A percentile compares a stretch with the other conserved stretches of the same genome.
phyloP scores from a whole-genome alignment of 2,888 invertebrate genomes.

The Stenurella melanura region DNA sequence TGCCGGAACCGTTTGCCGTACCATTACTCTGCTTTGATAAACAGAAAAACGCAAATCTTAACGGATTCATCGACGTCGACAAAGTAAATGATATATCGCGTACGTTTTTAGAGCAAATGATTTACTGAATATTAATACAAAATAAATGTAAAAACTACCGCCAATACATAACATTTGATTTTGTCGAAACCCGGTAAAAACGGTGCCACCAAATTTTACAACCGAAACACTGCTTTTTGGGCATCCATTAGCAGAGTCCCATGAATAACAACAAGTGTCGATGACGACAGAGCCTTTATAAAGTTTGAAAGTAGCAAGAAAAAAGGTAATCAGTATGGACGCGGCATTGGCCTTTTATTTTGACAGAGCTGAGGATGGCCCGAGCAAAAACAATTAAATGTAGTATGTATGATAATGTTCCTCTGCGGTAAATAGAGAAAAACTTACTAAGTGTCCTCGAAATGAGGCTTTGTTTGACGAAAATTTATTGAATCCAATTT shows the following conservation, averaged over 20 bases:
- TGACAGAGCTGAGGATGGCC: conserved; percentile 5
- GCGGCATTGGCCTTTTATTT: conserved; percentile 2
- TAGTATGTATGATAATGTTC: conserved; percentile 18
- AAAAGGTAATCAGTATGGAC: conserved; percentile 21
- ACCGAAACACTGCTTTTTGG: conserved; percentile 29
- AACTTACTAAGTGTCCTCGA: conserved; percentile 2
- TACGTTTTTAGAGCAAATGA: conserved; percentile 15
- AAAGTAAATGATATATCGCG: conserved; percentile 14
- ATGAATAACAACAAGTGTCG: conserved; percentile 30
- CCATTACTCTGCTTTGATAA: conserved; percentile 11
- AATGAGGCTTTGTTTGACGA: background rate
- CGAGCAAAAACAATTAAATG: conserved; percentile 15
- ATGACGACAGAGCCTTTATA: conserved; percentile 32
- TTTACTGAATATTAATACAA: conserved; percentile 13
- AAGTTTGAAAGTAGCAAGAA: conserved; percentile 17
- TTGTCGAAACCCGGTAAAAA: conserved; percentile 20
- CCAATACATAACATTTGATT: conserved; percentile 24
- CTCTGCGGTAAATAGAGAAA: conserved; percentile 1
- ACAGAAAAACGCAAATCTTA: conserved; percentile 22
- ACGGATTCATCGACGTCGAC: background rate
- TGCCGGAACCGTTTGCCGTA: conserved; percentile 39
- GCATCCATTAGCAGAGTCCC: conserved; percentile 21
- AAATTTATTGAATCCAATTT: background rate
- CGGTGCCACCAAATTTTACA: conserved; percentile 30
- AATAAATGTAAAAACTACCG: conserved; percentile 30